Evolutionary conservation across 2,888 invertebrate species (phyloP).

Genomic region (Athalia circularis): DNA sequence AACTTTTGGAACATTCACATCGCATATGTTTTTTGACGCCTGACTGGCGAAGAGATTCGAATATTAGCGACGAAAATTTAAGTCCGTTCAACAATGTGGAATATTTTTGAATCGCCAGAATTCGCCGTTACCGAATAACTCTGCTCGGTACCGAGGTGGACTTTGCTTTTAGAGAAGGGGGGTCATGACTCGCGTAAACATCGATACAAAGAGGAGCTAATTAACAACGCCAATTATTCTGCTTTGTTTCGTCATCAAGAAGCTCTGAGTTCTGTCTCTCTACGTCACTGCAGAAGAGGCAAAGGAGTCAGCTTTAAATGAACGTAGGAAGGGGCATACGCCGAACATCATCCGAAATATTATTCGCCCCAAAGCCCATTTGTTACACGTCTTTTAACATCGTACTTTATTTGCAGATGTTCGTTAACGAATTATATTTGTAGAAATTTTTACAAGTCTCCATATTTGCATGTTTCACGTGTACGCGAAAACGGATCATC

Average conservation of each 20-base stretch:
- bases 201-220: slow-evolving; percentile 6
- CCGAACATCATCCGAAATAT: too few species aligned
- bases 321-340: neutral
- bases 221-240: slow-evolving; percentile 32
- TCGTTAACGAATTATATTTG: too few species aligned
- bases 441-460: too few species aligned
- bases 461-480: too few species aligned
- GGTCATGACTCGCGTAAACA: slow-evolving; percentile 8
- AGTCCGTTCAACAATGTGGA: neutral
- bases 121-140: neutral
- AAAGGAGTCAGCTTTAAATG: neutral
- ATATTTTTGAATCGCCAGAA: neutral
- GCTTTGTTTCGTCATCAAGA: slow-evolving; percentile 33
- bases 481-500: too few species aligned
- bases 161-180: slow-evolving; percentile 1
- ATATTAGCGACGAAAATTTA: too few species aligned
- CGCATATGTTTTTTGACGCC: too few species aligned
- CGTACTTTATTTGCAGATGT: too few species aligned
- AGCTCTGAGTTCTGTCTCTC: neutral
- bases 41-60: too few species aligned
- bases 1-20: too few species aligned
- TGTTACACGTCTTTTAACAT: too few species aligned
- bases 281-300: slow-evolving; percentile 12
- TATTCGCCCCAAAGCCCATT: too few species aligned
- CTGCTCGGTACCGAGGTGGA: neutral